A percentile compares a stretch with the other conserved stretches of the same genome.
phyloP scores from a whole-genome alignment of 2,113 vertebrate genomes.

The Mungos mungo region DNA sequence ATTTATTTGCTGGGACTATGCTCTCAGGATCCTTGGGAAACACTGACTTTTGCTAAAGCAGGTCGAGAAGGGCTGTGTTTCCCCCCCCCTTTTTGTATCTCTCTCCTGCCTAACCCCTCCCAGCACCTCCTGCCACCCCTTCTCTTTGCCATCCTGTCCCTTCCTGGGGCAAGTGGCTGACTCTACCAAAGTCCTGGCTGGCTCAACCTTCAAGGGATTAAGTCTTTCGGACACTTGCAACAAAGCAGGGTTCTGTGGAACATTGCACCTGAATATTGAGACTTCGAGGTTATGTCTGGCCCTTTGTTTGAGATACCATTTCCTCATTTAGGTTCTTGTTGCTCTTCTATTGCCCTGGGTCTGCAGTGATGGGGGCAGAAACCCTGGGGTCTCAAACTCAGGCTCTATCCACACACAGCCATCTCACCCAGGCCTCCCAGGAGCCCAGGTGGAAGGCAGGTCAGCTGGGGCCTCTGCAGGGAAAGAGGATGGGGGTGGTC shows the following conservation, averaged over 20 bases:
- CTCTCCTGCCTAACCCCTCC: not conserved
- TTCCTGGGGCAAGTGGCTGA: not conserved
- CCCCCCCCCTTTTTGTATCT: not conserved
- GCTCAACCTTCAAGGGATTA: not conserved
- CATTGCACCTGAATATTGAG: not conserved
- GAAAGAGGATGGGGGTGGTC: not conserved
- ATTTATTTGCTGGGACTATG: constrained; percentile 47
- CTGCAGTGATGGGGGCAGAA: not conserved
- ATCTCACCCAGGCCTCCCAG: not conserved
- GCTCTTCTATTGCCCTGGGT: not conserved
- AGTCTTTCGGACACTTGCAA: not conserved
- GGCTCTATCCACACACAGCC: not conserved
- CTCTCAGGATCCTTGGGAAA: constrained; percentile 41
- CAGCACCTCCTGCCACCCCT: not conserved
- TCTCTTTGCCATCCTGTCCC: not conserved
- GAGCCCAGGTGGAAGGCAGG: not conserved
- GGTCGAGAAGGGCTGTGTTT: not conserved
- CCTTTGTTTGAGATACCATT: not conserved
- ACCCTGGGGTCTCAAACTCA: not conserved
- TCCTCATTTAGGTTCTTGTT: not conserved
- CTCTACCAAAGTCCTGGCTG: not conserved
- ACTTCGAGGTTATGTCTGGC: not conserved
- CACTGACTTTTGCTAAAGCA: constrained; percentile 10
- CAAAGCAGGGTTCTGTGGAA: not conserved
- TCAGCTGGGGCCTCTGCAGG: not conserved